These are phyloP conservation scores for Martes martes DNA, from an alignment of 2,113 vertebrate species.

Conservation along the genomic window DNA sequence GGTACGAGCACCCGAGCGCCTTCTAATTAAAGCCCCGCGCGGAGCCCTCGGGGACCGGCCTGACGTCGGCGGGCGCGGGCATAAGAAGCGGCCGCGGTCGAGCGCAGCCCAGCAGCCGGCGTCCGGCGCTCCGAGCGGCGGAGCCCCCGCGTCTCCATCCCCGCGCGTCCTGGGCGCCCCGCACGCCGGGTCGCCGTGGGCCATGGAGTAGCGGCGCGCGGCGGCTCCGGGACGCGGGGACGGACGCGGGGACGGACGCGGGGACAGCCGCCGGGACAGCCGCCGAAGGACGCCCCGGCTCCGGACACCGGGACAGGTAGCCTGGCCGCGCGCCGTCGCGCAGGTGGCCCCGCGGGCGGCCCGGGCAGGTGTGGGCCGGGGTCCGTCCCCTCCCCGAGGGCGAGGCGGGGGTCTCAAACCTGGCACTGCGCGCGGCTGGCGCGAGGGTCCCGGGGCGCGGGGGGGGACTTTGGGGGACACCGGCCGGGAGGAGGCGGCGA, in stretches of 20 bases:
- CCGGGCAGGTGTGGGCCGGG: neutral
- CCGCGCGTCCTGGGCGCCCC: constrained; percentile 73
- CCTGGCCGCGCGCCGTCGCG: neutral
- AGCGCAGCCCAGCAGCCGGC: constrained; percentile 66
- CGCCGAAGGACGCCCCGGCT: neutral
- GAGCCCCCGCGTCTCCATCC: constrained; percentile 66
- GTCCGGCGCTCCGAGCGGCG: constrained; percentile 69
- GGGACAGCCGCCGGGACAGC: neutral
- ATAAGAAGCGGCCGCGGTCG: constrained; percentile 81
- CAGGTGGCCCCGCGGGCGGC: neutral
- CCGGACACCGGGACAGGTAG: neutral
- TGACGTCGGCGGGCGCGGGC: constrained; percentile 78
- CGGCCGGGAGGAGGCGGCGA: neutral
- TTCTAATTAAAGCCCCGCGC: constrained; percentile 74
- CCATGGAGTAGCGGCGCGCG: constrained; percentile 64
- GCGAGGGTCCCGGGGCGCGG: neutral
- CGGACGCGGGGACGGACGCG: neutral
- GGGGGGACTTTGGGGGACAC: neutral
- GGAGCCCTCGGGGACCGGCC: constrained; percentile 81
- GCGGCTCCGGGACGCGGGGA: neutral
- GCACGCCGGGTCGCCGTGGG: constrained; percentile 73
- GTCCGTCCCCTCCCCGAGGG: too few relatives aligned
- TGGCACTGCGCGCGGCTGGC: neutral
- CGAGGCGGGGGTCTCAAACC: neutral
- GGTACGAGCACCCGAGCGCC: constrained; percentile 52